phyloP scores from a whole-genome alignment of 2,113 vertebrate species.

The Sapayoa aenigma region DNA sequence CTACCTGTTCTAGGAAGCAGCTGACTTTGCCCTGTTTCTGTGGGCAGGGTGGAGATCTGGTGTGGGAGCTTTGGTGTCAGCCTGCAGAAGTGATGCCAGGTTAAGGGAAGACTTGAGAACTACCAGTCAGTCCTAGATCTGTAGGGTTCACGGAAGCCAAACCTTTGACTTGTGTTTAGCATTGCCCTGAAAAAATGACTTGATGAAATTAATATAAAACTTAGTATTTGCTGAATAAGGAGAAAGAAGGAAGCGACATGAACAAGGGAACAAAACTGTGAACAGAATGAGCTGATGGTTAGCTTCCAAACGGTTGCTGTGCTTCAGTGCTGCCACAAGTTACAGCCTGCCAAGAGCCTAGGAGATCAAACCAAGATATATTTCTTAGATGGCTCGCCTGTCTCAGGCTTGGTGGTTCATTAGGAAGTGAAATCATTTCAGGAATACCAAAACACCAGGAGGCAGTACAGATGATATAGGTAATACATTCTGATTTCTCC shows the following conservation, averaged over 20 bases:
- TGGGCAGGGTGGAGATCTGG: background rate
- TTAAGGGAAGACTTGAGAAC: background rate
- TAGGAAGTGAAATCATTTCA: slow-evolving; percentile 30
- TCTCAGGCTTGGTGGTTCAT: slow-evolving; percentile 42
- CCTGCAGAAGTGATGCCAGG: background rate
- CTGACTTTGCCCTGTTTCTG: background rate
- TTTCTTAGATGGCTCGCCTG: slow-evolving; percentile 21
- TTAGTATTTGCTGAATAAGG: background rate
- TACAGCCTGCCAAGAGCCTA: slow-evolving; percentile 10
- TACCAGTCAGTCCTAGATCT: background rate
- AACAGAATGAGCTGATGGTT: background rate
- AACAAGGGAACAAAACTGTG: background rate
- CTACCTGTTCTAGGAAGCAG: background rate
- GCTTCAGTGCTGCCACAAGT: slow-evolving; percentile 3
- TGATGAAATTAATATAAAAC: background rate
- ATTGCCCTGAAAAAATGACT: background rate
- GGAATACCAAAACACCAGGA: slow-evolving; percentile 36
- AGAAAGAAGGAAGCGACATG: background rate
- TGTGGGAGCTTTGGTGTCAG: background rate
- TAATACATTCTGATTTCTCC: slow-evolving; percentile 39
- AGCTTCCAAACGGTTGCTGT: background rate
- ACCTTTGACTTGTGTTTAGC: background rate
- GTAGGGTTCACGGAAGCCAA: background rate
- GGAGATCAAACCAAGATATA: slow-evolving; percentile 13
- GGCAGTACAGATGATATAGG: slow-evolving; percentile 35